Conservation (phyloP, 2,888 invertebrate genomes). For the Thecocarcelia acutangulata region DNA sequence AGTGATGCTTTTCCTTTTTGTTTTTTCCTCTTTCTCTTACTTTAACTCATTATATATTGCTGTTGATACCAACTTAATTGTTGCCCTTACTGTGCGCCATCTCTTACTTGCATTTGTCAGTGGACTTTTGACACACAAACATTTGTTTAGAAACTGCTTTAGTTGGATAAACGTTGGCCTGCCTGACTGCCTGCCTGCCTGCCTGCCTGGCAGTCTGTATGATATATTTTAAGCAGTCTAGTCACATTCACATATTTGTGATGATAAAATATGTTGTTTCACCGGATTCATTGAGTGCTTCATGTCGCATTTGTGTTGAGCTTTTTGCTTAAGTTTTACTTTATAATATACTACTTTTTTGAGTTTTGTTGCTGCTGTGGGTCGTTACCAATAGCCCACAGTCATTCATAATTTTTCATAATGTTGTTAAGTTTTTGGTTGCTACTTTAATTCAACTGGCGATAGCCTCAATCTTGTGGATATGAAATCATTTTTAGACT, state of each 20-base stretch:
- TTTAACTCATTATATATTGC: constrained; percentile 36
- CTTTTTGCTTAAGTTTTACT: constrained; percentile 45
- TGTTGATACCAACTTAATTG: constrained; percentile 71
- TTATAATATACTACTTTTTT: constrained; percentile 13
- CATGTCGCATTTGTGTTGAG: constrained; percentile 64
- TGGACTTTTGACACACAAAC: neutral
- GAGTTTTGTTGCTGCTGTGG: constrained; percentile 13
- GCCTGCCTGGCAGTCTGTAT: neutral
- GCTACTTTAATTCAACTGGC: neutral
- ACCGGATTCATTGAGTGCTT: constrained; percentile 72
- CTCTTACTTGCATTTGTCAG: constrained; percentile 27
- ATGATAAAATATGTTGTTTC: constrained; percentile 72
- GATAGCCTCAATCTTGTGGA: constrained; percentile 10
- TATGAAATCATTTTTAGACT: constrained; percentile 22
- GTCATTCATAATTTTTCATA: constrained; percentile 71
- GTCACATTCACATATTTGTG: constrained; percentile 68
- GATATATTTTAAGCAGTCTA: constrained; percentile 55
- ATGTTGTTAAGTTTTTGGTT: constrained; percentile 9
- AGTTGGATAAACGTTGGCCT: constrained; percentile 31
- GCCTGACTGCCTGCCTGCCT: neutral
- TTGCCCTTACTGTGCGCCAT: constrained; percentile 68
- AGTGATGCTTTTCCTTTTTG: constrained; percentile 17
- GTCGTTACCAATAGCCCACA: constrained; percentile 70
- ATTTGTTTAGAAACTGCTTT: constrained; percentile 2
- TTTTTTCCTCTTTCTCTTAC: constrained; percentile 8